Evolutionary conservation across 2,113 vertebrate species (phyloP).

Genomic region (Struthidea cinerea): DNA sequence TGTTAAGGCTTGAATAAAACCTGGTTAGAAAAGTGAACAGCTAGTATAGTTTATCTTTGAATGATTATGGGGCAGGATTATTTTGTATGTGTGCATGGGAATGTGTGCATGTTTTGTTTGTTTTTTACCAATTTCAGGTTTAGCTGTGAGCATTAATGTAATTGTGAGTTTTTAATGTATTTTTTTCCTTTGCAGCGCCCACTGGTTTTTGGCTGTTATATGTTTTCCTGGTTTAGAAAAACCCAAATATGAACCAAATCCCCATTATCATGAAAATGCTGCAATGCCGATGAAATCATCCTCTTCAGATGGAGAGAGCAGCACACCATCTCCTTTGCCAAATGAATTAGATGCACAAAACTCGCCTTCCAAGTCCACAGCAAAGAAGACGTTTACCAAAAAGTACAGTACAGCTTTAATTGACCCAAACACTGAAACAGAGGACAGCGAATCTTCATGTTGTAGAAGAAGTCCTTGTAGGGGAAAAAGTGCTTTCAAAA

Average conservation of each 20-base stretch:
- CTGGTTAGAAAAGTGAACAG: background rate
- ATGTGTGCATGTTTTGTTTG: background rate
- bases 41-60: background rate
- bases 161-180: background rate
- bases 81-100: accelerated
- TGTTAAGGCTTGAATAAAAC: background rate
- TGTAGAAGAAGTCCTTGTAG: conserved; percentile 64
- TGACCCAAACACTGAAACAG: conserved; percentile 65
- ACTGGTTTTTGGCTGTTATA: conserved; percentile 98
- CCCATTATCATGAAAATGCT: conserved; percentile 74
- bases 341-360: conserved; percentile 73
- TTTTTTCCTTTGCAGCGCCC: conserved; percentile 79
- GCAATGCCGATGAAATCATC: conserved; percentile 49
- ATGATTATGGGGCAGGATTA: background rate
- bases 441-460: conserved; percentile 59
- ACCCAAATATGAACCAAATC: conserved; percentile 81
- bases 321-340: conserved; percentile 61
- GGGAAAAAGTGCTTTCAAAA: conserved; percentile 69
- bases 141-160: background rate
- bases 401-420: conserved; percentile 64
- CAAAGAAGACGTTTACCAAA: conserved; percentile 73
- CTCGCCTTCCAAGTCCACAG: conserved; percentile 62
- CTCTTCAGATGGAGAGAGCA: conserved; percentile 71
- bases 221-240: conserved; percentile 92
- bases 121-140: background rate